A percentile compares a stretch with the other conserved stretches of the same genome.
These are phyloP conservation scores for Ormyrus nitidulus DNA, from an alignment of 2,888 invertebrate species.

Conservation along the genomic window DNA sequence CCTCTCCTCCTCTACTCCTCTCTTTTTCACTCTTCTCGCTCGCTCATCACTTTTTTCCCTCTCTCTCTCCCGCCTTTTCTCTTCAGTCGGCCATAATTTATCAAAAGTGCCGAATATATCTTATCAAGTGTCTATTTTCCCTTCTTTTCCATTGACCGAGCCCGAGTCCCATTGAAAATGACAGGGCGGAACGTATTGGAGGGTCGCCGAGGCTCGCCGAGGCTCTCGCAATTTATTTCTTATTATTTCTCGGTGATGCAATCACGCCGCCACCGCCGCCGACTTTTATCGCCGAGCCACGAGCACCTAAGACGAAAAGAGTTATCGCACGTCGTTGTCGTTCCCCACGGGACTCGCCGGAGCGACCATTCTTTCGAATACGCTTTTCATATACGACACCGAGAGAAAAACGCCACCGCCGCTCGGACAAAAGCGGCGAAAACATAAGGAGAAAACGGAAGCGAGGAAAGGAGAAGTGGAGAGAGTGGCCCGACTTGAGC, in stretches of 20 bases:
- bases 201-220: not conserved
- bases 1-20: not conserved
- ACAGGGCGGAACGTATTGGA: constrained; percentile 43
- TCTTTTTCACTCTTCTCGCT: not conserved
- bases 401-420: not conserved
- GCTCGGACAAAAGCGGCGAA: not conserved
- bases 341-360: not conserved
- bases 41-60: constrained; percentile 28
- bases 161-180: constrained; percentile 41
- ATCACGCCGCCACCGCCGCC: constrained; percentile 6
- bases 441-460: not conserved
- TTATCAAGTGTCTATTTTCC: constrained; percentile 54
- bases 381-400: constrained; percentile 27
- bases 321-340: constrained; percentile 30
- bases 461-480: constrained; percentile 1
- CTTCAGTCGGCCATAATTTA: constrained; percentile 34
- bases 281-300: constrained; percentile 30
- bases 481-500: constrained; percentile 24
- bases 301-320: constrained; percentile 13
- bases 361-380: constrained; percentile 24
- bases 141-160: constrained; percentile 52
- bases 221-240: constrained; percentile 45
- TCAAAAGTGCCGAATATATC: constrained; percentile 55
- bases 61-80: not conserved
- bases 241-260: constrained; percentile 45